phyloP scores from a whole-genome alignment of 2,888 invertebrate genomes.

The Lymantria monacha region DNA sequence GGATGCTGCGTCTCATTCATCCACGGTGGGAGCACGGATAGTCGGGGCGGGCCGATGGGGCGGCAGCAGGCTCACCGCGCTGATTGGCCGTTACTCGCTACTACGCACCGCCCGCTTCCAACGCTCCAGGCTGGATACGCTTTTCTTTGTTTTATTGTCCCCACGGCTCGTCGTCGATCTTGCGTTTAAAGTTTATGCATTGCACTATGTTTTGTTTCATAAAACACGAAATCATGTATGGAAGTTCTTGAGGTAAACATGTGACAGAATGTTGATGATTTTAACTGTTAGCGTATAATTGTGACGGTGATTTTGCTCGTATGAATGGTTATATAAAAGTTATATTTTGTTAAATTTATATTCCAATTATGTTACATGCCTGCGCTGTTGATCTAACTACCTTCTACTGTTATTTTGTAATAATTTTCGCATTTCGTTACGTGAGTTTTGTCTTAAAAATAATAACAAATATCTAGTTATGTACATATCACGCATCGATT shows the following conservation, averaged over 20 bases:
- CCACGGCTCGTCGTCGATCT: constrained; percentile 79
- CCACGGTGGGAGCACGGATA: constrained; percentile 41
- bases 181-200: constrained; percentile 81
- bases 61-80: constrained; percentile 32
- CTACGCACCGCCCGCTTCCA: constrained; percentile 37
- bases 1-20: constrained; percentile 74
- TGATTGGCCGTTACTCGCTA: constrained; percentile 41
- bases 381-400: too few relatives aligned
- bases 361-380: background rate
- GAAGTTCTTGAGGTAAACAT: constrained; percentile 71
- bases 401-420: background rate
- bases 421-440: too few relatives aligned
- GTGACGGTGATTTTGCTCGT: constrained; percentile 51
- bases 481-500: too few relatives aligned
- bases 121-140: constrained; percentile 69
- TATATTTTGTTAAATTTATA: background rate
- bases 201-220: constrained; percentile 79
- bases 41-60: constrained; percentile 50
- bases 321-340: constrained; percentile 16
- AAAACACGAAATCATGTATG: constrained; percentile 77
- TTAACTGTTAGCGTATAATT: constrained; percentile 46
- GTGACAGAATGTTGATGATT: constrained; percentile 59
- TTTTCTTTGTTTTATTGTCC: constrained; percentile 82
- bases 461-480: too few relatives aligned
- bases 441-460: too few relatives aligned